Evolutionary conservation across 2,113 vertebrate species (phyloP).

Genomic region (Phodopus roborovskii): DNA sequence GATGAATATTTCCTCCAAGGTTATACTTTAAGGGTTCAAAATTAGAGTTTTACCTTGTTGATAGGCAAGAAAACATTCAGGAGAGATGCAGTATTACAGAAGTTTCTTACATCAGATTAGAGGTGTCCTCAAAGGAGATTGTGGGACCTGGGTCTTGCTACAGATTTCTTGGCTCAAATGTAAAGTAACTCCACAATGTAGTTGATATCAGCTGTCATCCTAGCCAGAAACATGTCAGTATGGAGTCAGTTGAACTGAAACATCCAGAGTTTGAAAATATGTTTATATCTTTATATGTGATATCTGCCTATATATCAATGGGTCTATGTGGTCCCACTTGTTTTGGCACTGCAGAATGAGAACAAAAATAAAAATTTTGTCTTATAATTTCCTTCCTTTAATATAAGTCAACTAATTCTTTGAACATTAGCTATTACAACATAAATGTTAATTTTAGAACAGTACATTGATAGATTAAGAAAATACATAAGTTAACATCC

Average conservation of each 20-base stretch:
- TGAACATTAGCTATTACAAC: no score
- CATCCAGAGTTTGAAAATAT: neutral
- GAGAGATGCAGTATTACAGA: neutral
- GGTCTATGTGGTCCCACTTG: no score
- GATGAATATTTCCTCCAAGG: neutral
- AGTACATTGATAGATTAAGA: neutral
- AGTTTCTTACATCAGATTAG: neutral
- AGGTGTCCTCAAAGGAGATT: neutral
- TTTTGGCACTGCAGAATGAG: no score
- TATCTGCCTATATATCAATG: neutral
- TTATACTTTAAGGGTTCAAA: neutral
- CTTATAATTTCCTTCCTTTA: no score
- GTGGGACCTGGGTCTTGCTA: neutral
- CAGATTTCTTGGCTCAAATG: neutral
- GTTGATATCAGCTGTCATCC: neutral
- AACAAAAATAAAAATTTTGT: no score
- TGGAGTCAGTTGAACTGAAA: neutral
- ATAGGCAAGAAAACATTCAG: neutral
- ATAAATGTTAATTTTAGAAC: neutral
- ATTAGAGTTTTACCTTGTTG: neutral
- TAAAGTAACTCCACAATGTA: neutral
- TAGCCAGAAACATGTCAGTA: neutral
- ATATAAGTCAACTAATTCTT: no score
- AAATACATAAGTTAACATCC: neutral
- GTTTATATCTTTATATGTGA: neutral